phyloP scores from a whole-genome alignment of 2,113 vertebrate genomes.

The Orientallactaga bullata region DNA sequence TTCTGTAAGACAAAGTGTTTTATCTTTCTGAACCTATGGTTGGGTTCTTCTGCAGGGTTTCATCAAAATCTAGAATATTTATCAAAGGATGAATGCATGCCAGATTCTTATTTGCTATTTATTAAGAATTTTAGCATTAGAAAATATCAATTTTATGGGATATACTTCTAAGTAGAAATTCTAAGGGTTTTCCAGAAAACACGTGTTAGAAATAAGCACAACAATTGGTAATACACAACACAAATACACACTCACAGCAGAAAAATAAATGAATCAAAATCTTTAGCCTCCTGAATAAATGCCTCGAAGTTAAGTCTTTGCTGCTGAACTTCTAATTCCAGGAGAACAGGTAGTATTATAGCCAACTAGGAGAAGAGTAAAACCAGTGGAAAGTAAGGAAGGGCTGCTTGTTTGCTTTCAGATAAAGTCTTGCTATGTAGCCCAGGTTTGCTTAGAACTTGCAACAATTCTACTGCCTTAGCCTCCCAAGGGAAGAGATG shows the following conservation, averaged over 20 bases:
- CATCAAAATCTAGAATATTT: conserved; percentile 55
- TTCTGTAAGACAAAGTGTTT: background rate
- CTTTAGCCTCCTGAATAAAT: background rate
- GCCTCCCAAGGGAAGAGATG: background rate
- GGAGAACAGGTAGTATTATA: background rate
- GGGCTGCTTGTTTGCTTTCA: too few relatives aligned
- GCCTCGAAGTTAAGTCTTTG: conserved; percentile 10
- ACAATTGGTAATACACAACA: conserved; percentile 5
- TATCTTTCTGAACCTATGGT: background rate
- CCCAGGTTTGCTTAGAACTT: background rate
- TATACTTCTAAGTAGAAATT: conserved; percentile 26
- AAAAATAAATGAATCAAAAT: conserved; percentile 46
- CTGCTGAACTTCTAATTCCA: background rate
- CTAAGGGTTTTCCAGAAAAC: conserved; percentile 25
- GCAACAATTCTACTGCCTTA: background rate
- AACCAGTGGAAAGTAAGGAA: background rate
- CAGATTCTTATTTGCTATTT: background rate
- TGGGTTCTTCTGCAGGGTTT: background rate
- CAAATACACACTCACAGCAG: background rate
- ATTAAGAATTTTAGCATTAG: background rate
- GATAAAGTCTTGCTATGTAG: background rate
- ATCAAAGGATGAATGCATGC: background rate
- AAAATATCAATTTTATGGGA: conserved; percentile 33
- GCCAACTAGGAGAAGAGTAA: background rate
- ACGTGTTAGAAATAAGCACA: conserved; percentile 32